Evolutionary conservation across 2,888 invertebrate genomes (phyloP).

Genomic region (Gisinianus flammeolus): DNA sequence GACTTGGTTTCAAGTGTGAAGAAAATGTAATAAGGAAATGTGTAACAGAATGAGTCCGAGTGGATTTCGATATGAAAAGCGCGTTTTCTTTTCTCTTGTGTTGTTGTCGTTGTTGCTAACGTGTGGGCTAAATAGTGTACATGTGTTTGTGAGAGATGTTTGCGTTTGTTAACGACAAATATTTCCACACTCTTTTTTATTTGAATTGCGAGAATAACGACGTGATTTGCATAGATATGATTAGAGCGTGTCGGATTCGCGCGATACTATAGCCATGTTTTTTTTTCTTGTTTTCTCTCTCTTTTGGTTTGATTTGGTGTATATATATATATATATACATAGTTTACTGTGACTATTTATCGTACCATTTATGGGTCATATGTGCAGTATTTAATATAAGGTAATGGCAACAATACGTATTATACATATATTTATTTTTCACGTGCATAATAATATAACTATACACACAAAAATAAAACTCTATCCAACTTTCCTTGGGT

Average conservation of each 20-base stretch:
- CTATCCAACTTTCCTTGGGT: not conserved
- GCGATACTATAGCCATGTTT: not conserved
- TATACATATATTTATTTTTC: not conserved
- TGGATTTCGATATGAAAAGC: no score
- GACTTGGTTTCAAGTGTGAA: not conserved
- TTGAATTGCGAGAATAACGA: slow-evolving; percentile 7
- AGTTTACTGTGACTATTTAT: no score
- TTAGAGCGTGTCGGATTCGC: not conserved
- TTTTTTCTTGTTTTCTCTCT: no score
- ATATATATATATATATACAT: no score
- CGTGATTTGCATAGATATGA: slow-evolving; percentile 16
- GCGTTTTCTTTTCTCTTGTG: no score
- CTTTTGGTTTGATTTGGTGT: no score
- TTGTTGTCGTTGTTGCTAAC: not conserved
- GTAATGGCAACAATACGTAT: not conserved
- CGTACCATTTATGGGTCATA: not conserved
- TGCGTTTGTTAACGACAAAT: not conserved
- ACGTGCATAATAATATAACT: not conserved
- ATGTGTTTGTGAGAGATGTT: not conserved
- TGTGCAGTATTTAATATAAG: not conserved
- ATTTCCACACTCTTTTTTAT: not conserved
- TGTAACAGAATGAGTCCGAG: no score
- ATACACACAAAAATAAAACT: no score
- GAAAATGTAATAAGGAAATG: no score
- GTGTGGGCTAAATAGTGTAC: no score